Conservation (phyloP, 2,888 invertebrate genomes). For the Falcaria lacertinaria region DNA sequence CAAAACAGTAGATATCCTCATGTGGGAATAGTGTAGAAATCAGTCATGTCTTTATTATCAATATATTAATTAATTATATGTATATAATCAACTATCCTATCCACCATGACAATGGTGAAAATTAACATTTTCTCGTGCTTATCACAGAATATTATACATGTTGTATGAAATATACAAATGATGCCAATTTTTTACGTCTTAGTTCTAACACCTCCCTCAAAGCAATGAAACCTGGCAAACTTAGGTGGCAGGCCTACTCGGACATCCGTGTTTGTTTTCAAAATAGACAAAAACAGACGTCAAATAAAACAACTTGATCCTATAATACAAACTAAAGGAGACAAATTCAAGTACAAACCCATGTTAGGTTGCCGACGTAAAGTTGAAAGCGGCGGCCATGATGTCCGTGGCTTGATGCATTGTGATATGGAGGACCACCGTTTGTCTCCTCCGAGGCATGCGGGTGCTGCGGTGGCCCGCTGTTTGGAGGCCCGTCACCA, state of each 20-base stretch:
- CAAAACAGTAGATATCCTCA: too few relatives aligned
- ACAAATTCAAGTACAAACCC: constrained; percentile 86
- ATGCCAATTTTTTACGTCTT: not conserved
- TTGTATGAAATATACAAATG: not conserved
- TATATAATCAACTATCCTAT: not conserved
- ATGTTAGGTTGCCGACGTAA: constrained; percentile 98
- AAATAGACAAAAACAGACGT: constrained; percentile 39
- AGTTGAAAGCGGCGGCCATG: constrained; percentile 93
- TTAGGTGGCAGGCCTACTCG: constrained; percentile 21
- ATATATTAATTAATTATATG: too few relatives aligned
- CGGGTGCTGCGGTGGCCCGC: constrained; percentile 72
- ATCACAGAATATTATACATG: not conserved
- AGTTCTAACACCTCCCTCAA: not conserved
- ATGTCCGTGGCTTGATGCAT: constrained; percentile 85
- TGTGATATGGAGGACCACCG: constrained; percentile 83
- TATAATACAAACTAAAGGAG: constrained; percentile 66
- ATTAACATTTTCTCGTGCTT: not conserved
- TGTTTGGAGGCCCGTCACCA: constrained; percentile 78
- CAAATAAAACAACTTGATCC: constrained; percentile 36
- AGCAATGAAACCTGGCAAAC: constrained; percentile 24
- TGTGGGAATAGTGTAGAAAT: too few relatives aligned
- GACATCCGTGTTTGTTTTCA: constrained; percentile 28
- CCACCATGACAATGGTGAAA: not conserved
- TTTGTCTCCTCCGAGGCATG: constrained; percentile 84
- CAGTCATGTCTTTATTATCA: too few relatives aligned